phyloP scores from a whole-genome alignment of 2,113 vertebrate species.

The Phalacrocorax brasilianus region DNA sequence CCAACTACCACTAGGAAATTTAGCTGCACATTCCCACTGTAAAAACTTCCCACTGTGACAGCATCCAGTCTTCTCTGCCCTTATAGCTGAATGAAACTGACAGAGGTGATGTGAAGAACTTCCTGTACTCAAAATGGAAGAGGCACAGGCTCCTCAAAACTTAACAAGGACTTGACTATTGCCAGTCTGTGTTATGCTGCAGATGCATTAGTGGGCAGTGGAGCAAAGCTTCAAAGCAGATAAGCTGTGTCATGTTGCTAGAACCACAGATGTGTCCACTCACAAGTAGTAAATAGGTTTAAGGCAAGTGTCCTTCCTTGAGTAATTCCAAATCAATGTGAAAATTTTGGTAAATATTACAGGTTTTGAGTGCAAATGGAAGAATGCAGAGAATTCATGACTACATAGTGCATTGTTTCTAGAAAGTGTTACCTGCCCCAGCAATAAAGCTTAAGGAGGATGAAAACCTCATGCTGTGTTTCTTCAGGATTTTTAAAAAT shows the following conservation, averaged over 20 bases:
- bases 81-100: background rate
- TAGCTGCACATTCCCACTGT: background rate
- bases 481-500: background rate
- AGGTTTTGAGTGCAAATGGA: background rate
- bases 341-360: background rate
- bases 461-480: background rate
- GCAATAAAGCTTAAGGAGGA: background rate
- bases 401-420: background rate
- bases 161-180: background rate
- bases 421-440: background rate
- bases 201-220: background rate
- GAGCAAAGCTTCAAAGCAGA: background rate
- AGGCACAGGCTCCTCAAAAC: background rate
- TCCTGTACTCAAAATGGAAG: background rate
- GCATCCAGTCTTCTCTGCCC: background rate
- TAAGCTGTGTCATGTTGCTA: background rate
- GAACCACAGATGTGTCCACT: background rate
- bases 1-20: background rate
- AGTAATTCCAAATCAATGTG: background rate
- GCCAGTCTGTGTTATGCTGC: background rate
- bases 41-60: background rate
- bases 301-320: background rate
- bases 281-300: background rate
- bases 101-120: background rate
- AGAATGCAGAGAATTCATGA: background rate